A percentile compares a stretch with the other conserved stretches of the same genome.
phyloP scores from a whole-genome alignment of 1,140 invertebrate species.

The Hyles vespertilio region DNA sequence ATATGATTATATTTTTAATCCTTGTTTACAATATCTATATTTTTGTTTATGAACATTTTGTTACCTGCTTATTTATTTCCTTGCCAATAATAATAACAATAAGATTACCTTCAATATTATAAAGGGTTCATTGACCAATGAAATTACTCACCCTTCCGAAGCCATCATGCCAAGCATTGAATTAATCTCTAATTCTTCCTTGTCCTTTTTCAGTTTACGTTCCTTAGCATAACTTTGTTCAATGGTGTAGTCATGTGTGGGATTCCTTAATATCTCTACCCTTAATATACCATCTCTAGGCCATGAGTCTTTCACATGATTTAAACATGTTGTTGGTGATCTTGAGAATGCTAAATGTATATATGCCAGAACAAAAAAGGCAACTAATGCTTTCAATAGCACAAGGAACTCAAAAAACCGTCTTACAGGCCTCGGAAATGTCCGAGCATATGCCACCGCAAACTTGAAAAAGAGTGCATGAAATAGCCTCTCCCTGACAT shows the following conservation, averaged over 20 bases:
- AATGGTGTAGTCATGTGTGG: constrained; percentile 83
- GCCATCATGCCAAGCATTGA: constrained; percentile 81
- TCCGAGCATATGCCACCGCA: constrained; percentile 91
- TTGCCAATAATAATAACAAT: too few species aligned
- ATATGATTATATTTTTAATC: too few species aligned
- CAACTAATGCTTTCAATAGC: constrained; percentile 91
- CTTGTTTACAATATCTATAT: too few species aligned
- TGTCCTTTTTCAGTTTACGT: constrained; percentile 81
- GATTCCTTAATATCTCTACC: constrained; percentile 94
- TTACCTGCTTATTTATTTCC: too few species aligned
- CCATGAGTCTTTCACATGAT: constrained; percentile 93
- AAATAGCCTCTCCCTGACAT: constrained; percentile 94
- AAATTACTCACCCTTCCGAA: constrained; percentile 79
- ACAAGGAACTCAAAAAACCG: constrained; percentile 94
- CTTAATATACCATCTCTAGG: constrained; percentile 95
- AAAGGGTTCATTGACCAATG: background rate
- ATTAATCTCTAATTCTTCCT: constrained; percentile 81
- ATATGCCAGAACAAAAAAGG: constrained; percentile 94
- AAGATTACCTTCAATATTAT: too few species aligned
- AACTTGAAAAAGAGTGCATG: constrained; percentile 95
- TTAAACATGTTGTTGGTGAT: constrained; percentile 94
- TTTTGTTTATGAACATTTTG: too few species aligned
- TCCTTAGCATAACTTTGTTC: constrained; percentile 90
- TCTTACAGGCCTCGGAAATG: constrained; percentile 90
- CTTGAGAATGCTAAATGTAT: constrained; percentile 96